A percentile compares a stretch with the other conserved stretches of the same genome.
phyloP scores from a whole-genome alignment of 2,888 invertebrate genomes.

The Scaptomyza parva region DNA sequence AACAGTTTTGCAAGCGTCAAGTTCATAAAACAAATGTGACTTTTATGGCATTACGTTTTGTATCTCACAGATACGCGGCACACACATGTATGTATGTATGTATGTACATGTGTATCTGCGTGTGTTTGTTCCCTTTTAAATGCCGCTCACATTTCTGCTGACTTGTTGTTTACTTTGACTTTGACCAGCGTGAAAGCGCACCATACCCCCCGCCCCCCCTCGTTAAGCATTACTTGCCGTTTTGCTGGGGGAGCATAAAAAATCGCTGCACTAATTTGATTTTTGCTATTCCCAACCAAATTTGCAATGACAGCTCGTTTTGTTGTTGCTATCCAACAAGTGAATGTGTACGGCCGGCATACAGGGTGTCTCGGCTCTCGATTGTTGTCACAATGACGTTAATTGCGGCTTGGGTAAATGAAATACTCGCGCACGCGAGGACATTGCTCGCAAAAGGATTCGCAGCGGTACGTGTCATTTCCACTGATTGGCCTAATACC shows the following conservation, averaged over 20 bases:
- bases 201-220: no score
- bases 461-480: constrained; percentile 63
- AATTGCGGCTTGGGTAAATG: constrained; percentile 53
- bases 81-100: constrained; percentile 7
- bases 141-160: constrained; percentile 66
- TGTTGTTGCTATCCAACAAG: constrained; percentile 2
- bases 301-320: constrained; percentile 34
- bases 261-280: constrained; percentile 75
- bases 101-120: background rate
- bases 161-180: constrained; percentile 61
- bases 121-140: constrained; percentile 15
- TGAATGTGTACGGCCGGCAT: background rate
- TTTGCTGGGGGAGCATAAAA: constrained; percentile 59
- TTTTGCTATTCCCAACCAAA: constrained; percentile 36
- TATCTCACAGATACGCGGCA: constrained; percentile 53
- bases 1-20: constrained; percentile 49
- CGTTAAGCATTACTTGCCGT: constrained; percentile 11
- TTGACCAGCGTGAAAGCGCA: constrained; percentile 30
- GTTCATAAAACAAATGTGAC: constrained; percentile 63
- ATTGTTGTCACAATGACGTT: constrained; percentile 44
- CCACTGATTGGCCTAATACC: constrained; percentile 57
- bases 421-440: constrained; percentile 9
- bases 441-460: constrained; percentile 48
- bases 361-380: constrained; percentile 45
- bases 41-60: constrained; percentile 59